Base-by-base conservation (phyloP, 1,140 invertebrate genomes). In the Orussus abietinus region DNA sequence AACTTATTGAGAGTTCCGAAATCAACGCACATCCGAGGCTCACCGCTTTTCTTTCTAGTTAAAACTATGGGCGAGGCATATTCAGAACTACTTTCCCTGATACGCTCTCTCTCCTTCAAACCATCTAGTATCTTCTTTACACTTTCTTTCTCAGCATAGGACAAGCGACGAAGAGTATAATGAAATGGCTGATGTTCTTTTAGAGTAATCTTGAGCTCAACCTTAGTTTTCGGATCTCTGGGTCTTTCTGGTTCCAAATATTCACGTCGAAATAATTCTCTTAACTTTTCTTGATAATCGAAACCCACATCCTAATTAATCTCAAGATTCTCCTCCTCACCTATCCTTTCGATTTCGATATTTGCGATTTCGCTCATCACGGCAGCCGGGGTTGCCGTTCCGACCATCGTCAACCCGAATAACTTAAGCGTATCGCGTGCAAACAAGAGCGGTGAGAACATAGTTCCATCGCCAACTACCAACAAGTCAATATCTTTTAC, bases 1-100 rank as follows among this genome's bases (percentile, higher is more conserved):
- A 45, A 21, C 30, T 43, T 46, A 42, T 60, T 62, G 10, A 62
- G 33, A 4, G 15, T n/a, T 5, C 55, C 22, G 40, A 46, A 59
- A 29, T 63, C 60, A 5, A 61, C 37, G 26, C 54, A 59, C 22
- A 59, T 21, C 9, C 56, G 17, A 3, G 46, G 12, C 7, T 54
- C 46, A 12, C 49, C 54, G n/a, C 44, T 51, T 38, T 61, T 62
- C 33, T 63, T 61, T 38, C 40, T 49, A 1, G 53, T 53, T 6
- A 61, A 32, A 7, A 55, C 42, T 4, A 58, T 51, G 17, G 54
- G 51, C 11, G 54, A 54, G 6, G 47, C 49, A 39, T 51, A 64
- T 30, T 55, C 40, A 7, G 60, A 57, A 11, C 49, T 30, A 31
- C 49, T 53, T 13, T 47, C 42, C n/a, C 47, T 28, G 31, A 62